These are phyloP conservation scores for Luffia ferchaultella DNA, from an alignment of 2,888 invertebrate species.

Conservation along the genomic window DNA sequence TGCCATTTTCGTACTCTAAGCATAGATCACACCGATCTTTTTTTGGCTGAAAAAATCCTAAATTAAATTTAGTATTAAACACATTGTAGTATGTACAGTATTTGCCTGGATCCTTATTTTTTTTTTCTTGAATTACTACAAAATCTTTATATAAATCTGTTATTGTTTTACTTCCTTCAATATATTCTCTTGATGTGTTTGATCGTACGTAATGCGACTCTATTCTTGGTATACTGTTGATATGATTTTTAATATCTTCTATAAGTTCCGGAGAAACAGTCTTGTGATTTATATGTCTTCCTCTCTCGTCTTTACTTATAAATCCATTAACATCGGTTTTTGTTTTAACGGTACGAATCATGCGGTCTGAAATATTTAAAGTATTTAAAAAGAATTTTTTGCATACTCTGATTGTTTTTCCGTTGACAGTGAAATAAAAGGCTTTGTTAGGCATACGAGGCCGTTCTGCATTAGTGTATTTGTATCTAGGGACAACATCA, in stretches of 20 bases:
- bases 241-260: constrained; percentile 4
- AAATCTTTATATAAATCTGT: constrained; percentile 14
- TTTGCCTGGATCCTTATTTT: not conserved
- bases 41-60: constrained; percentile 1
- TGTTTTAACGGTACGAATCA: constrained; percentile 1
- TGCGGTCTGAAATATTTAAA: not conserved
- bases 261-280: not conserved
- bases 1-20: not conserved
- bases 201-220: constrained; percentile 14
- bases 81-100: not conserved
- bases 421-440: not conserved
- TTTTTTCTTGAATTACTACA: not conserved
- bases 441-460: not conserved
- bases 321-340: constrained; percentile 2
- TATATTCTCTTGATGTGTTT: constrained; percentile 12
- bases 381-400: not conserved
- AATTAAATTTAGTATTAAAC: not conserved
- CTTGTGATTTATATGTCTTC: not conserved
- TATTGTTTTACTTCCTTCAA: constrained; percentile 12
- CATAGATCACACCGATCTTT: constrained; percentile 2
- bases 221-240: constrained; percentile 13
- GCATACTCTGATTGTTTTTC: not conserved
- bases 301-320: constrained; percentile 2
- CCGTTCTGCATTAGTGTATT: not conserved
- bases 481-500: not conserved